A percentile compares a stretch with the other conserved stretches of the same genome.
phyloP scores from a whole-genome alignment of 2,113 vertebrate genomes.

The Dinomys branickii region DNA sequence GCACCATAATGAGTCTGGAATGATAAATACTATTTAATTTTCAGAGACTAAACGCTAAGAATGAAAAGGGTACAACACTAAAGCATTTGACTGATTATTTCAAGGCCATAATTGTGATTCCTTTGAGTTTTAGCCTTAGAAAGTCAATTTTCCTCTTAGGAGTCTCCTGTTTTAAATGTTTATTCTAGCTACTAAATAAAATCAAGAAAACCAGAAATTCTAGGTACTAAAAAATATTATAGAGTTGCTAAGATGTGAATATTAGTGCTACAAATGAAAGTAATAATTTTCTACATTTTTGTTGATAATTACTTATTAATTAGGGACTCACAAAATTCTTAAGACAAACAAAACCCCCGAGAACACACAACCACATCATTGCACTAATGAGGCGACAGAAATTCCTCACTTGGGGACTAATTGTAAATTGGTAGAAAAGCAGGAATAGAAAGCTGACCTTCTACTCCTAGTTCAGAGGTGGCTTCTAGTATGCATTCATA shows the following conservation, averaged over 20 bases:
- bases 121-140: constrained; percentile 21
- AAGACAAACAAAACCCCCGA: not conserved
- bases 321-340: not conserved
- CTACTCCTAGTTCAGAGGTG: not conserved
- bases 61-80: not conserved
- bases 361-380: not conserved
- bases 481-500: not conserved
- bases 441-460: not conserved
- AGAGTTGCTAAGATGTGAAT: not conserved
- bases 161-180: constrained; percentile 39
- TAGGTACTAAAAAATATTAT: not conserved
- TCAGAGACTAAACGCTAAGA: not conserved
- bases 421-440: not conserved
- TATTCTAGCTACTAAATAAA: not conserved
- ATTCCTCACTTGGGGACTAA: not conserved
- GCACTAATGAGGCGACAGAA: not conserved
- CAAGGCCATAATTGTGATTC: not conserved
- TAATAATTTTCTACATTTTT: not conserved
- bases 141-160: constrained; percentile 43
- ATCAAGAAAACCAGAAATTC: constrained; percentile 2
- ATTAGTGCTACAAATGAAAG: not conserved
- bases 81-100: constrained; percentile 21
- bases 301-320: constrained; percentile 3
- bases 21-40: constrained; percentile 25
- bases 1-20: not conserved